Base-by-base conservation (phyloP, 2,113 vertebrate genomes). In the Oryzias javanicus region DNA sequence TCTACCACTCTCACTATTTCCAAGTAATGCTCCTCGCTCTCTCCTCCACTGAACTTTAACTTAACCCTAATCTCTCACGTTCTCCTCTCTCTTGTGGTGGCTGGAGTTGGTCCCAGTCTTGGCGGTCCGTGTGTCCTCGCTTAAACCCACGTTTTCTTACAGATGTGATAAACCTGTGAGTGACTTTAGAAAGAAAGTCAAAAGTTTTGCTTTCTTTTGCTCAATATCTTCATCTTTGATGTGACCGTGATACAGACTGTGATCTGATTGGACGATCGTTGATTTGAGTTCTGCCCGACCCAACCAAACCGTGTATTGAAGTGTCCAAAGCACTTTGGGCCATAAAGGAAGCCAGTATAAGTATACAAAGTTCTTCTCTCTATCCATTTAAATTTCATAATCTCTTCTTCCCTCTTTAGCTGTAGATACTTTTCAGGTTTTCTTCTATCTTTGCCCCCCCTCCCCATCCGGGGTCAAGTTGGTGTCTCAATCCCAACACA, bases 31-130 rank as follows among this genome's bases (percentile, higher is more conserved):
- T 44, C 8, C 61, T 58, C 54, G 22, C 56, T 19, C 20, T 52
- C 53, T 25, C 24, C 14, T 6, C 42, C 54, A 66, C 49, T 18
- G 1, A 16, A 42, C 22, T 22, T 63, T 64, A 22, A 20, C 53
- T 78, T 44, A 53, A 22, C 82, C 64, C 63, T 68, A 69, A 35
- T 61, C 47, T n/a, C 41, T 48, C 49, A 42, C 27, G 42, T 73
- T 27, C 14, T 58, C 60, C 46, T 50, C 55, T 57, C n/a, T 61
- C 22, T 15, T 59, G 49, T 35, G 35, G 35, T 35, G 3, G 19
- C 40, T 65, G 64, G 68, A 14, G 40, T 12, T 12, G 35, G 35
- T 35, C 10, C 35, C 35, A 35, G 35, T 3, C 35, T 35, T 35
- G 8, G 35, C 8, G 3, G 35, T 35, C 35, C 8, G 3, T 35